Percentiles rank a stretch among this genome's conserved stretches.
Conservation (phyloP, 2,113 vertebrate genomes). For the Dasyurus viverrinus region DNA sequence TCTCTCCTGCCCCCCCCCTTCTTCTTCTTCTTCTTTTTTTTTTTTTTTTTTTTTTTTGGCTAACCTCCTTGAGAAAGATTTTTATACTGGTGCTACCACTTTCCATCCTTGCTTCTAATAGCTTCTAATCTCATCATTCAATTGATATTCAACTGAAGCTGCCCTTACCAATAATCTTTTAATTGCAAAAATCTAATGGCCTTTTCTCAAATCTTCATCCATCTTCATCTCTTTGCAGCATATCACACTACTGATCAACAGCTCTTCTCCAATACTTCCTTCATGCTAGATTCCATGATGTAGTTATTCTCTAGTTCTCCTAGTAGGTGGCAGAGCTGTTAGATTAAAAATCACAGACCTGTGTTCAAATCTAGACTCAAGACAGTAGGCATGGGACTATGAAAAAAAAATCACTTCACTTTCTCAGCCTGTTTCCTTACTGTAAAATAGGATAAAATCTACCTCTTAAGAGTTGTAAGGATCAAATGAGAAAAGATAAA, state of each 20-base stretch:
- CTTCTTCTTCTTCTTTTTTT: too few species aligned
- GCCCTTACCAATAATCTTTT: not conserved
- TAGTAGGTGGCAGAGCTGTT: not conserved
- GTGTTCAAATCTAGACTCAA: not conserved
- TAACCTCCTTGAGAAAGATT: not conserved
- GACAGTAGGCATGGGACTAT: not conserved
- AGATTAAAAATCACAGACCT: not conserved
- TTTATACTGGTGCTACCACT: not conserved
- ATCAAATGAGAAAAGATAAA: not conserved
- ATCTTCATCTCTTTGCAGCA: not conserved
- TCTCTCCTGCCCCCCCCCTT: not conserved
- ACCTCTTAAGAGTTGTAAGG: not conserved
- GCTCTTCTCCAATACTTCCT: not conserved
- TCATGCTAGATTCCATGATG: not conserved
- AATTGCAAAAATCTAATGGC: not conserved
- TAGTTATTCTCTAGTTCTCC: not conserved
- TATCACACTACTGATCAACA: not conserved
- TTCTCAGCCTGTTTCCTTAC: not conserved
- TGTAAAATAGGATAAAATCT: not conserved
- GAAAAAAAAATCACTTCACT: not conserved
- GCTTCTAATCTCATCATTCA: not conserved
- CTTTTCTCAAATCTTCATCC: not conserved
- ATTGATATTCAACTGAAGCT: not conserved
- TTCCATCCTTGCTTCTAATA: not conserved
- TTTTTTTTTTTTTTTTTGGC: not conserved